Evolutionary conservation across 2,888 invertebrate species (phyloP).

Genomic region (Calephelis perditalis): DNA sequence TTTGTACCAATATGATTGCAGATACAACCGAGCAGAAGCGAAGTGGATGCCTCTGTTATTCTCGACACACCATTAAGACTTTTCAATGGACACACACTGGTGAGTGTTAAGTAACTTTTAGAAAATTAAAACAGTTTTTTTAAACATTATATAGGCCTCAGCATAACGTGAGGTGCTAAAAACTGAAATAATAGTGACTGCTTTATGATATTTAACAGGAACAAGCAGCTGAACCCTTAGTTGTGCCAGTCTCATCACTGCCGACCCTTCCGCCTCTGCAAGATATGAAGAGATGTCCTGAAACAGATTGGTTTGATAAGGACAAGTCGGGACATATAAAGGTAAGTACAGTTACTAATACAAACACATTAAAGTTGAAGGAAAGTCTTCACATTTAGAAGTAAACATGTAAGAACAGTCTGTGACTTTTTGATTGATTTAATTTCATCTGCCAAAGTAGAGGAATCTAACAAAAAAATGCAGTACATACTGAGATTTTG

Average conservation of each 20-base stretch:
- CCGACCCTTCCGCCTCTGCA: slow-evolving; percentile 56
- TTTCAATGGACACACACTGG: slow-evolving; percentile 56
- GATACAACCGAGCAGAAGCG: slow-evolving; percentile 49
- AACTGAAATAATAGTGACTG: too few relatives aligned
- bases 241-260: slow-evolving; percentile 49
- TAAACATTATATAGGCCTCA: too few relatives aligned
- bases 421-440: too few relatives aligned
- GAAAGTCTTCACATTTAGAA: too few relatives aligned
- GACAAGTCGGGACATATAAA: slow-evolving; percentile 44
- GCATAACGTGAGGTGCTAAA: too few relatives aligned
- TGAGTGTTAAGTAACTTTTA: slow-evolving; percentile 33
- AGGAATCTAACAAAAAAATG: too few relatives aligned
- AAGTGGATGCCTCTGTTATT: slow-evolving; percentile 60
- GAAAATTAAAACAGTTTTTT: too few relatives aligned
- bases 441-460: too few relatives aligned
- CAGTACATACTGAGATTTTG: too few relatives aligned
- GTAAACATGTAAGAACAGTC: too few relatives aligned
- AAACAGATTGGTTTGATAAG: slow-evolving; percentile 57
- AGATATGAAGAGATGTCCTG: slow-evolving; percentile 56
- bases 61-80: slow-evolving; percentile 57
- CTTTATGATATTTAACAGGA: slow-evolving; percentile 37
- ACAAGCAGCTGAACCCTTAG: slow-evolving; percentile 45
- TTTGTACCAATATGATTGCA: slow-evolving; percentile 30
- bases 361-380: too few relatives aligned
- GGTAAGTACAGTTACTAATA: slow-evolving; percentile 29